Evolutionary conservation across 2,888 invertebrate genomes (phyloP), one percentile per base, ranked within the genome.

Genomic region (Drosophila paramelanica): DNA sequence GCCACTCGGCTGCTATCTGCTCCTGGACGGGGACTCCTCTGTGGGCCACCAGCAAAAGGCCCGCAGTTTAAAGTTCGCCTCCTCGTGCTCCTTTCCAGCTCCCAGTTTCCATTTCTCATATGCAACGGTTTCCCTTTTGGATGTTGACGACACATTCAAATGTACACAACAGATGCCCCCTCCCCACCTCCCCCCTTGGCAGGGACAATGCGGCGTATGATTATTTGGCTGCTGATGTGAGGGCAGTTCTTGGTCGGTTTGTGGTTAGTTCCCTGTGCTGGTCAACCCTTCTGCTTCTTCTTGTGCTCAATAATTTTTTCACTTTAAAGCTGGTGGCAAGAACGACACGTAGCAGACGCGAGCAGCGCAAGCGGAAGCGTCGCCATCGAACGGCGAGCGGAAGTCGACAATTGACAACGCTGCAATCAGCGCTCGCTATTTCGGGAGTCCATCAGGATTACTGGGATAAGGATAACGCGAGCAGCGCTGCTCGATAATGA

Each of bases 161-260:
- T 68, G 73, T 55, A 58, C 67, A 79, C 62, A 71, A 73, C 79
- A 73, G 64, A 51, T 31, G 55, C 53, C 42, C 14, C 25, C 47
- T 38, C 11, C 13, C 13, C 2, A 4, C 23, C 13, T 17, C 17
- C 20, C 13, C 10, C 23, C 14, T 14, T n/a, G 1, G 11, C 36
- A 20, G 68, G 67, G 52, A 85, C 88, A 82, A 85, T 85, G 88
- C 84, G 86, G 88, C 88, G 70, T 72, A 85, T 88, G 82, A 85
- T 85, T 84, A 82, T 88, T 88, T 67, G 70, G 50, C 60, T 74
- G 73, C 59, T 73, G 75, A 75, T 75, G 75, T 79, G 77, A 75
- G 71, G 77, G 53, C 61, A 67, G 53, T 33, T 39, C 45, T 55
- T 41, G 68, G 52, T 38, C 64, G 71, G 73, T 23, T 68, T 78